phyloP scores from a whole-genome alignment of 1,140 invertebrate species.

The Pseudomyrmex sp. region DNA sequence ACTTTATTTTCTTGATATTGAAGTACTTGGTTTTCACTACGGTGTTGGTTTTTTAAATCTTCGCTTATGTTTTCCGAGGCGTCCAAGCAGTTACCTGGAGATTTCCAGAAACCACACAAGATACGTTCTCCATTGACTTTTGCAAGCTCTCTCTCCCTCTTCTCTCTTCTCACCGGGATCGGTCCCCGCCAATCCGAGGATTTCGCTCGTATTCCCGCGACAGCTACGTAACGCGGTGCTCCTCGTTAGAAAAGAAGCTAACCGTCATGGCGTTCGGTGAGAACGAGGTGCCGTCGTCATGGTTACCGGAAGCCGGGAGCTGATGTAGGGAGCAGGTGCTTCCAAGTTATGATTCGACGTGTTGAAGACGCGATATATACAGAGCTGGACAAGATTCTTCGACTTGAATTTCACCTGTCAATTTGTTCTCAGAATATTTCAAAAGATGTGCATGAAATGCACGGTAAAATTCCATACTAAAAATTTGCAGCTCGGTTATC shows the following conservation, averaged over 20 bases:
- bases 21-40: background rate
- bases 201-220: slow-evolving; percentile 27
- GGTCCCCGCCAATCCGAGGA: slow-evolving; percentile 20
- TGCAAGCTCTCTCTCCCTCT: slow-evolving; percentile 6
- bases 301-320: slow-evolving; percentile 69
- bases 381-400: slow-evolving; percentile 19
- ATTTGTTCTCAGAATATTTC: background rate
- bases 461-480: too few species aligned
- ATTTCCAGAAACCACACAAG: slow-evolving; percentile 24
- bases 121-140: slow-evolving; percentile 30
- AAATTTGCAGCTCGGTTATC: background rate
- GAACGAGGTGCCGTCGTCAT: slow-evolving; percentile 76
- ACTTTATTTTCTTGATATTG: too few species aligned
- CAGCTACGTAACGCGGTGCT: slow-evolving; percentile 69
- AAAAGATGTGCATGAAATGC: too few species aligned
- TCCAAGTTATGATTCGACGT: slow-evolving; percentile 65
- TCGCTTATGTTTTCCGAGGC: background rate
- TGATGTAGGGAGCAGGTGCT: slow-evolving; percentile 60
- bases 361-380: slow-evolving; percentile 40
- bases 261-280: slow-evolving; percentile 69
- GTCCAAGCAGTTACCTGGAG: slow-evolving; percentile 7
- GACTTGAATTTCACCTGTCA: slow-evolving; percentile 5
- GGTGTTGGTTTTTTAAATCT: background rate
- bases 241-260: slow-evolving; percentile 80
- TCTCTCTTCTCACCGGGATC: slow-evolving; percentile 11